Evolutionary conservation across 2,888 invertebrate species (phyloP).

Genomic region (Hecatera dysodea): DNA sequence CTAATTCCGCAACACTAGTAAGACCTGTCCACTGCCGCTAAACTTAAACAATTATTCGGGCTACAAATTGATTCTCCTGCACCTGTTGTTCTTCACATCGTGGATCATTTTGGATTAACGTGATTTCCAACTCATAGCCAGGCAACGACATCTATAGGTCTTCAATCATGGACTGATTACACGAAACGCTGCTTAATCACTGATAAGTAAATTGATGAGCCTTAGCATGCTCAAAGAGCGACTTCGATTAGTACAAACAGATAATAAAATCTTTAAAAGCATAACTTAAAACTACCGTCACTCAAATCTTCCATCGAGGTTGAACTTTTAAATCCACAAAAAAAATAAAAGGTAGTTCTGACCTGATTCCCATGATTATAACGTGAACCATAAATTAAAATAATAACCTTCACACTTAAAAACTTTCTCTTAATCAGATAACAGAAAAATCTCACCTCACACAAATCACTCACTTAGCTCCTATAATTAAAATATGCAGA

Average conservation of each 20-base stretch:
- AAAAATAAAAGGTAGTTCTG: constrained; percentile 9
- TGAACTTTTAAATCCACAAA: constrained; percentile 18
- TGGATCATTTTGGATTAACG: not conserved
- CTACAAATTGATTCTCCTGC: too few species aligned
- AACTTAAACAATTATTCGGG: too few species aligned
- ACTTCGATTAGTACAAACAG: not conserved
- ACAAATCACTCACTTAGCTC: constrained; percentile 28
- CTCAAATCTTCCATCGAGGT: not conserved
- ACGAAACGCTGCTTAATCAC: too few species aligned
- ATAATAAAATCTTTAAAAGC: not conserved
- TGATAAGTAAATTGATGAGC: not conserved
- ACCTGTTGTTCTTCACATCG: too few species aligned
- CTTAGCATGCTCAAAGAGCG: too few species aligned
- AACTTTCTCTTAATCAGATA: constrained; percentile 49
- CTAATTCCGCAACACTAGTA: too few species aligned
- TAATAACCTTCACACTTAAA: constrained; percentile 40
- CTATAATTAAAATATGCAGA: constrained; percentile 43
- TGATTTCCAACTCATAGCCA: not conserved
- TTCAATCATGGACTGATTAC: not conserved
- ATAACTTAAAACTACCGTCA: not conserved
- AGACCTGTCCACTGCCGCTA: too few species aligned
- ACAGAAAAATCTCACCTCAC: constrained; percentile 1
- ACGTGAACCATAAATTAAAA: constrained; percentile 36
- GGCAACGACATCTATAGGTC: too few species aligned
- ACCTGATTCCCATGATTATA: constrained; percentile 42